phyloP scores from a whole-genome alignment of 2,888 invertebrate species.

The Scaptomyza parva region DNA sequence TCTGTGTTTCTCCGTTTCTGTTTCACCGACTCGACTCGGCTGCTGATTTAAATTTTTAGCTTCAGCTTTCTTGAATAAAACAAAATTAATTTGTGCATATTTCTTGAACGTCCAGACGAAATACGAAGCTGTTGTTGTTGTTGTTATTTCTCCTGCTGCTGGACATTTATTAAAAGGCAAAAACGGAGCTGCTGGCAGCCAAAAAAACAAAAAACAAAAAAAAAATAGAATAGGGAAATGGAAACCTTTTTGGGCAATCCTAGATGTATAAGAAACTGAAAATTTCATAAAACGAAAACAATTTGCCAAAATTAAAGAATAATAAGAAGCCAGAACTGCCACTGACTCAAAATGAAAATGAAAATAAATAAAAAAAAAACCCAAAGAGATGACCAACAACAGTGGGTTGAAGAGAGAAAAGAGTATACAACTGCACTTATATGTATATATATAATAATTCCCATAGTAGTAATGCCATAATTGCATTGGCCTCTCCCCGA shows the following conservation, averaged over 20 bases:
- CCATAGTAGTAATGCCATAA: constrained; percentile 50
- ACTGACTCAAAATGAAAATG: constrained; percentile 15
- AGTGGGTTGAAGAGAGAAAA: constrained; percentile 6
- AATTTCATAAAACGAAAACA: constrained; percentile 85
- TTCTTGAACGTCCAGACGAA: constrained; percentile 77
- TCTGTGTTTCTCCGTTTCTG: too few species aligned
- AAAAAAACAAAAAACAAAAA: constrained; percentile 14
- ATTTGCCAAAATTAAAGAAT: constrained; percentile 84
- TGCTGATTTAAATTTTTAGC: constrained; percentile 76
- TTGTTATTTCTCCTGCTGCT: constrained; percentile 37
- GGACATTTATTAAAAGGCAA: constrained; percentile 79
- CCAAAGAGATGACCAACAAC: constrained; percentile 24
- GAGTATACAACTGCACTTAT: constrained; percentile 12
- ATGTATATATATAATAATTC: constrained; percentile 21
- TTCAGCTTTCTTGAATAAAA: constrained; percentile 66
- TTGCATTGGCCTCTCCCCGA: constrained; percentile 56
- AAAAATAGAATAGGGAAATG: constrained; percentile 44
- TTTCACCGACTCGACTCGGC: constrained; percentile 53
- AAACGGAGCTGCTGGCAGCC: constrained; percentile 58
- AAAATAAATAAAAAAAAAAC: constrained; percentile 8
- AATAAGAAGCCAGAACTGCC: constrained; percentile 78
- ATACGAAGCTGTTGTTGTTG: constrained; percentile 58
- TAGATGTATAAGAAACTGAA: constrained; percentile 72
- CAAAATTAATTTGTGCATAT: constrained; percentile 82
- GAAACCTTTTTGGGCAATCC: constrained; percentile 71